A percentile compares a stretch with the other conserved stretches of the same genome.
Evolutionary conservation across 2,888 invertebrate genomes (phyloP).

Genomic region (Xylocampa areola): DNA sequence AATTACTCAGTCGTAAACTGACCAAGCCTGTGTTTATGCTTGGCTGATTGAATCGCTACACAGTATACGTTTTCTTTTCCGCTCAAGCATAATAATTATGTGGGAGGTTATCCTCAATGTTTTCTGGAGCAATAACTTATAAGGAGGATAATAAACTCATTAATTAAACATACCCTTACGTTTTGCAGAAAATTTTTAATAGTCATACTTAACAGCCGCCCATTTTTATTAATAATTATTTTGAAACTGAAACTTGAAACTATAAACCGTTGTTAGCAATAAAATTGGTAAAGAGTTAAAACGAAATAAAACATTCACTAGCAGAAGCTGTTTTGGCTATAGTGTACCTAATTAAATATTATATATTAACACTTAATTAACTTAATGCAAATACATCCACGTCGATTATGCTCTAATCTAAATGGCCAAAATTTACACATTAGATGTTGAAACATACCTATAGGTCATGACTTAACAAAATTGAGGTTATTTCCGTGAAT

Average conservation of each 20-base stretch:
- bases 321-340: too few relatives aligned
- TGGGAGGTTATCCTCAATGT: background rate
- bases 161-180: too few relatives aligned
- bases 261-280: too few relatives aligned
- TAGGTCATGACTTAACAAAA: slow-evolving; percentile 32
- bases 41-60: slow-evolving; percentile 16
- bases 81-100: background rate
- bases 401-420: background rate
- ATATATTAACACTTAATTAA: too few relatives aligned
- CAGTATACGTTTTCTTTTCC: too few relatives aligned
- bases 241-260: too few relatives aligned
- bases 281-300: too few relatives aligned
- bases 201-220: too few relatives aligned
- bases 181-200: too few relatives aligned
- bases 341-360: too few relatives aligned
- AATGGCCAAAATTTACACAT: background rate
- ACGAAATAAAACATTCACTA: too few relatives aligned
- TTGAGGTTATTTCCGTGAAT: slow-evolving; percentile 43
- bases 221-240: too few relatives aligned
- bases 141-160: slow-evolving; percentile 12
- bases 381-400: background rate
- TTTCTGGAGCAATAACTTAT: background rate
- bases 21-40: slow-evolving; percentile 37
- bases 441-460: background rate
- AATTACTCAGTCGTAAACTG: background rate